Conservation (phyloP, 2,797 vertebrate species). For the Xiphorhynchus erythropygius region DNA sequence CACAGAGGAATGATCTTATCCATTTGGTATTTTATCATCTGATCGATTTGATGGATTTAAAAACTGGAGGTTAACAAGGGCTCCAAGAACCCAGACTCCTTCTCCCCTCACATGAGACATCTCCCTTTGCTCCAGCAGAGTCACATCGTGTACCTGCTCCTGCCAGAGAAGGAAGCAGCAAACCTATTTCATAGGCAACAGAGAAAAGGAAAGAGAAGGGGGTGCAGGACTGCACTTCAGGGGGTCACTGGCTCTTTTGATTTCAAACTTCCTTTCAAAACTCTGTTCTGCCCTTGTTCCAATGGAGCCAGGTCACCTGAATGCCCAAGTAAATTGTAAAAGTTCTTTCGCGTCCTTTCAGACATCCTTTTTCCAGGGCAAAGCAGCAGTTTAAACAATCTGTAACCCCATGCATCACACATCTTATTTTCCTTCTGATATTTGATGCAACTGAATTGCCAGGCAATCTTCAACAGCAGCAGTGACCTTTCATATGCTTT, state of each 20-base stretch:
- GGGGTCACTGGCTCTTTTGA: neutral
- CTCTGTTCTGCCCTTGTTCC: neutral
- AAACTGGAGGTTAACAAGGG: neutral
- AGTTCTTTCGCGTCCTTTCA: neutral
- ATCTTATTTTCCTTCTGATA: constrained; percentile 37
- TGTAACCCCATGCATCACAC: constrained; percentile 19
- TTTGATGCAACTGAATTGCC: constrained; percentile 51
- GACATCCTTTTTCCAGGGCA: neutral
- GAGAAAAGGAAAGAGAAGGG: neutral
- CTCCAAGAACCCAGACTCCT: neutral
- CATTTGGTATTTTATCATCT: neutral
- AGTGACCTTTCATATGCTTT: constrained; percentile 54
- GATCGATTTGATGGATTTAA: neutral
- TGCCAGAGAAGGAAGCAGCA: neutral
- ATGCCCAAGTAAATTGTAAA: neutral
- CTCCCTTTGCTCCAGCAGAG: neutral
- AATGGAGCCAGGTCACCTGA: constrained; percentile 4
- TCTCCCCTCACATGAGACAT: neutral
- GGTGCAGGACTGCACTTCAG: neutral
- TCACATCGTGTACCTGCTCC: neutral
- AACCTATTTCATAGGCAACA: neutral
- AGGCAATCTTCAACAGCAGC: constrained; percentile 57
- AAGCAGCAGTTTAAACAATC: constrained; percentile 27
- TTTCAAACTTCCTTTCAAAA: constrained; percentile 2
- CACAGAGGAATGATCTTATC: neutral